These are phyloP conservation scores for Acanthosepion pharaonis DNA, from an alignment of 2,888 invertebrate species.

Conservation along the genomic window DNA sequence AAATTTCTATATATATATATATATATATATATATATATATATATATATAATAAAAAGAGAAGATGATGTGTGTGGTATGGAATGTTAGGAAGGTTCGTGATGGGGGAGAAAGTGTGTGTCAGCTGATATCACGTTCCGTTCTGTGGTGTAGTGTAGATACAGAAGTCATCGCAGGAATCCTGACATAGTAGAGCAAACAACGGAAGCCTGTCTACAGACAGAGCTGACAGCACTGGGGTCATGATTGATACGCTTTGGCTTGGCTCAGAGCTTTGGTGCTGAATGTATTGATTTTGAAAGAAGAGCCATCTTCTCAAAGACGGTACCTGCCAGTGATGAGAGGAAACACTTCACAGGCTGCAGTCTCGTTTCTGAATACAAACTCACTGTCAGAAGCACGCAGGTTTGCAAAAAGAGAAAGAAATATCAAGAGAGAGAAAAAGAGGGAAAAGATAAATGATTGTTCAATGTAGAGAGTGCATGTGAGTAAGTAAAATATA, in stretches of 20 bases:
- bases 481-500: too few species aligned
- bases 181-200: background rate
- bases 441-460: background rate
- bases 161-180: conserved; percentile 18
- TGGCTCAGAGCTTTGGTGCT: conserved; percentile 1
- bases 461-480: background rate
- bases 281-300: conserved; percentile 13
- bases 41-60: background rate
- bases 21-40: too few species aligned
- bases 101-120: background rate
- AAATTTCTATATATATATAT: background rate
- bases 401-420: background rate
- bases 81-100: background rate
- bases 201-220: conserved; percentile 33
- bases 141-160: background rate
- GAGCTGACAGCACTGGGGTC: background rate
- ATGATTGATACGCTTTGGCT: conserved; percentile 15
- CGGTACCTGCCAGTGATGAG: conserved; percentile 33
- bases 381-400: background rate
- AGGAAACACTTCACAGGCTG: conserved; percentile 33
- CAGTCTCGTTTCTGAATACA: background rate
- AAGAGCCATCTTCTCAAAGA: conserved; percentile 33
- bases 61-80: background rate
- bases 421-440: background rate
- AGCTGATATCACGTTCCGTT: background rate